These are phyloP conservation scores for Pristionchus arcanus DNA, from an alignment of 2,888 invertebrate species.

Conservation along the genomic window DNA sequence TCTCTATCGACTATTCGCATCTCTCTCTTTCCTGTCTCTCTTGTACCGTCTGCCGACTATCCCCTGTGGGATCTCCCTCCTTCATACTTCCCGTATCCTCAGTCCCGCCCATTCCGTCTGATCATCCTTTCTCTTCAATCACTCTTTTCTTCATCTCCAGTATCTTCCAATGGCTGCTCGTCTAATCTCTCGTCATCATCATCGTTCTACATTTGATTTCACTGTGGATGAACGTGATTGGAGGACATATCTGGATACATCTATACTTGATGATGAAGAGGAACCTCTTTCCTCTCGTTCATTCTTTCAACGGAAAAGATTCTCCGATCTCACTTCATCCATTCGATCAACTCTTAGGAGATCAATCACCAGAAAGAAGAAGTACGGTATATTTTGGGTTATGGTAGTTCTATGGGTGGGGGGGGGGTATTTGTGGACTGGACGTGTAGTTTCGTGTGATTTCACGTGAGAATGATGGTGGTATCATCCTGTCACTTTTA, in stretches of 20 bases:
- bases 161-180: not conserved
- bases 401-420: not conserved
- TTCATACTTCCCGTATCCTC: constrained; percentile 10
- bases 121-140: not conserved
- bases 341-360: constrained; percentile 46
- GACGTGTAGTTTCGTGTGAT: constrained; percentile 26
- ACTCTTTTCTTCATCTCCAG: not conserved
- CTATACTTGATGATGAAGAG: not conserved
- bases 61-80: not conserved
- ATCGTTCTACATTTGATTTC: not conserved
- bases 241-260: not conserved
- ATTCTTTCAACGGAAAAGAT: constrained; percentile 17
- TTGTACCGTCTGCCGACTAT: not conserved
- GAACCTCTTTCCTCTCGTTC: not conserved
- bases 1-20: not conserved
- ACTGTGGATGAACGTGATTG: constrained; percentile 35
- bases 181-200: constrained; percentile 16
- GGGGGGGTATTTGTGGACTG: not conserved
- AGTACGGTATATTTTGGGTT: not conserved
- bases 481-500: constrained; percentile 1
- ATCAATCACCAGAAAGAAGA: constrained; percentile 33
- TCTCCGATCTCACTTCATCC: not conserved
- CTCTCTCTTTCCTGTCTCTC: not conserved
- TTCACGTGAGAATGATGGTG: constrained; percentile 33
- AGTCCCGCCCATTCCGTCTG: constrained; percentile 7